phyloP scores from a whole-genome alignment of 64 coral and sea anemone species.

The Montipora sp. region DNA sequence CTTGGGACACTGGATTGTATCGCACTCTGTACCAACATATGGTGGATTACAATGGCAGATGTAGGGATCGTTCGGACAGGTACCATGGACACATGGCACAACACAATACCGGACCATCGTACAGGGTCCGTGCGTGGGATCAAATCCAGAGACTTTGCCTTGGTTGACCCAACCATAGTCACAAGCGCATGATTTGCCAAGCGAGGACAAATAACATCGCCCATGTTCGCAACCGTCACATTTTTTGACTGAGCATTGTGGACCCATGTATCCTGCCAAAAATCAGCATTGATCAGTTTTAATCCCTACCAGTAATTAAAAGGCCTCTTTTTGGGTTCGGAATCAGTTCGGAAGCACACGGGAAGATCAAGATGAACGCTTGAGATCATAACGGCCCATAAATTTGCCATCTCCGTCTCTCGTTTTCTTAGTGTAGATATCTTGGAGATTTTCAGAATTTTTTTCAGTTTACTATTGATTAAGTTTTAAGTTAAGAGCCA shows the following conservation, averaged over 20 bases:
- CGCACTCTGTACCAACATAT: constrained; percentile 71
- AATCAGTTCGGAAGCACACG: too few relatives aligned
- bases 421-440: too few relatives aligned
- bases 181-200: constrained; percentile 74
- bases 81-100: constrained; percentile 75
- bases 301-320: too few relatives aligned
- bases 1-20: constrained; percentile 79
- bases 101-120: constrained; percentile 72
- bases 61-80: constrained; percentile 75
- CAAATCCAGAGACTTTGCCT: constrained; percentile 37
- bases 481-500: too few relatives aligned
- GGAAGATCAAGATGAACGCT: too few relatives aligned
- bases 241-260: constrained; percentile 69
- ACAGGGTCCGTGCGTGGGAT: constrained; percentile 66
- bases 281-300: too few relatives aligned
- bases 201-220: constrained; percentile 25
- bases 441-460: too few relatives aligned
- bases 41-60: constrained; percentile 29
- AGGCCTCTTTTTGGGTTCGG: too few relatives aligned
- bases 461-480: too few relatives aligned
- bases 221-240: constrained; percentile 92
- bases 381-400: too few relatives aligned
- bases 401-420: too few relatives aligned
- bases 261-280: constrained; percentile 71
- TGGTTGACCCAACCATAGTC: constrained; percentile 64